Evolutionary conservation across 2,888 invertebrate species (phyloP), one percentile per base, ranked within the genome.

Genomic region (Hetaerina titia): DNA sequence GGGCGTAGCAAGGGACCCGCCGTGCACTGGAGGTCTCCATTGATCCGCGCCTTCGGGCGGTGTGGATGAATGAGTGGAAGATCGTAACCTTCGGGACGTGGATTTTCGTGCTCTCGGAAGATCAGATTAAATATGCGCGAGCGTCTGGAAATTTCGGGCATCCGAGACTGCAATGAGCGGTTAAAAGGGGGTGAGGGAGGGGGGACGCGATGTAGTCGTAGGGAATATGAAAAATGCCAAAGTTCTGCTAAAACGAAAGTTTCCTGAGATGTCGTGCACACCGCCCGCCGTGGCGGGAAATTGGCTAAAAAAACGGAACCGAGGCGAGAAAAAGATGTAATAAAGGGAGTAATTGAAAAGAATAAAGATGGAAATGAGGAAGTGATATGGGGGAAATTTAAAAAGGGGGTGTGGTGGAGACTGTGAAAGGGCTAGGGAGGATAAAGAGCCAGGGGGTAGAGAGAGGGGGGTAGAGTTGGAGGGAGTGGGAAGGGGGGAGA

Each of bases 331-430:
- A 81, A 81, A 81, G n/a, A 13, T n/a, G 25, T 11, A 81, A 15
- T 25, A 15, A 81, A 81, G 81, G 31, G 81, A 81, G 81, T 81
- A 31, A 81, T 81, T 81, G 81, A 81, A 81, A 31, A 81, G 81
- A 81, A 31, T 31, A 11, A 81, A 81, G 31, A 69, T 69, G n/a
- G 22, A 69, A 69, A 81, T 81, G 81, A 81, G 81, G 60, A 15
- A 45, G 60, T 15, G 60, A 60, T 15, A 17, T 60, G 60, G 17
- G 17, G 81, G 31, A 81, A 81, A 81, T 25, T 81, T 25, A 45
- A 45, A 45, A 45, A 45, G 45, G 45, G 45, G 45, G 45, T 45
- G 45, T 4, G 45, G 45, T 45, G 45, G 45, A 45, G 45, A 45
- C 45, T 45, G 45, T 45, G 45, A 45, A 45, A 45, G 45, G 45